A percentile compares a stretch with the other conserved stretches of the same genome.
These are phyloP conservation scores for Caenorhabditis sp. DNA, from an alignment of 2,888 invertebrate genomes.

Conservation along the genomic window DNA sequence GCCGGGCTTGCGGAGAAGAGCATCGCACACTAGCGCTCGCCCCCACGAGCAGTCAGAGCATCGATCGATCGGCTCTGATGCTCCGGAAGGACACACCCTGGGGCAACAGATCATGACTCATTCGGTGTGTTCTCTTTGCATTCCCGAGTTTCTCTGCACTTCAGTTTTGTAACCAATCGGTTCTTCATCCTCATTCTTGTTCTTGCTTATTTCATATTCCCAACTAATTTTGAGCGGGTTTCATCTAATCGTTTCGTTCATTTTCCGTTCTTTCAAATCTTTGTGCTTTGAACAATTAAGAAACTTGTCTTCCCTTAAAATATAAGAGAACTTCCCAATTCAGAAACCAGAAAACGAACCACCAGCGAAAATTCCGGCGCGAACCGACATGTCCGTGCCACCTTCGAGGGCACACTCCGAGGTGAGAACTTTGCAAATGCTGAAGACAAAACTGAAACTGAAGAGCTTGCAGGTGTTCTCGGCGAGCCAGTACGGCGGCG, in stretches of 20 bases:
- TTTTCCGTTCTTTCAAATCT: conserved; percentile 10
- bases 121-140: background rate
- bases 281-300: too few relatives aligned
- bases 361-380: conserved; percentile 51
- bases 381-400: conserved; percentile 74
- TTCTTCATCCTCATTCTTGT: background rate
- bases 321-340: too few relatives aligned
- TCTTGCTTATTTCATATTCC: background rate
- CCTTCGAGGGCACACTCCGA: conserved; percentile 78
- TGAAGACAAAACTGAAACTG: background rate
- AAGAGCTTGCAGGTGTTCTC: conserved; percentile 71
- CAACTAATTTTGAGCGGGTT: conserved; percentile 32
- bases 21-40: conserved; percentile 31
- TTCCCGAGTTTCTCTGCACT: background rate
- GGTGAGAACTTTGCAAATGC: conserved; percentile 26
- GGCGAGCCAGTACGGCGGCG: conserved; percentile 77
- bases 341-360: conserved; percentile 41
- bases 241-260: conserved; percentile 5
- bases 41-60: conserved; percentile 41
- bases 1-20: conserved; percentile 42
- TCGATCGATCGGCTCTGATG: conserved; percentile 43
- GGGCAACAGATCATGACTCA: conserved; percentile 29
- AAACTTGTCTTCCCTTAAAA: too few relatives aligned
- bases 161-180: background rate
- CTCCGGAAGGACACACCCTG: conserved; percentile 48